phyloP scores from a whole-genome alignment of 2,113 vertebrate genomes.

The Aldabrachelys gigantea region DNA sequence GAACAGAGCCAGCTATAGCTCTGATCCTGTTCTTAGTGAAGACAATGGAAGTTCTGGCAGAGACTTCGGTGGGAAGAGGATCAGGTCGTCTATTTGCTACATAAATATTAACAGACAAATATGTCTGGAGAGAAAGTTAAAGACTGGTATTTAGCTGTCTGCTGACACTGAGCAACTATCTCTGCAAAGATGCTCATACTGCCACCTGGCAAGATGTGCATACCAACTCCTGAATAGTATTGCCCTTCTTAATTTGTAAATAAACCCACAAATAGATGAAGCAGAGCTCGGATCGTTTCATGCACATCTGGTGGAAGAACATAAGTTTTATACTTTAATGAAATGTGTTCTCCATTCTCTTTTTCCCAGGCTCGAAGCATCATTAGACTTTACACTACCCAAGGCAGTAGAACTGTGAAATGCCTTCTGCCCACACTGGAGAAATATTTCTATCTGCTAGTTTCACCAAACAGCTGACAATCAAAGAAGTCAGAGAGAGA shows the following conservation, averaged over 20 bases:
- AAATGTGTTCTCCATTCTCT: not conserved
- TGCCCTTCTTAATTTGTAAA: not conserved
- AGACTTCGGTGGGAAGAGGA: not conserved
- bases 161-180: not conserved
- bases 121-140: not conserved
- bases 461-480: not conserved
- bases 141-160: not conserved
- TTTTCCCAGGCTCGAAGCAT: not conserved
- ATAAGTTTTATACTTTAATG: not conserved
- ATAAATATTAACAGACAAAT: not conserved
- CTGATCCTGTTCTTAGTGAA: not conserved
- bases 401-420: not conserved
- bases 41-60: not conserved
- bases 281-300: not conserved
- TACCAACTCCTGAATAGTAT: not conserved
- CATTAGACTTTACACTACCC: not conserved
- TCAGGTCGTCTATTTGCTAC: not conserved
- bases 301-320: not conserved
- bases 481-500: not conserved
- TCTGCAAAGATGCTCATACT: not conserved
- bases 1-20: not conserved
- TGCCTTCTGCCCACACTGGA: not conserved
- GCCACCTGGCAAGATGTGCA: not conserved
- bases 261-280: not conserved
- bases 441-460: not conserved